Base-by-base conservation (phyloP, 2,888 invertebrate genomes). In the Tiphia femorata region DNA sequence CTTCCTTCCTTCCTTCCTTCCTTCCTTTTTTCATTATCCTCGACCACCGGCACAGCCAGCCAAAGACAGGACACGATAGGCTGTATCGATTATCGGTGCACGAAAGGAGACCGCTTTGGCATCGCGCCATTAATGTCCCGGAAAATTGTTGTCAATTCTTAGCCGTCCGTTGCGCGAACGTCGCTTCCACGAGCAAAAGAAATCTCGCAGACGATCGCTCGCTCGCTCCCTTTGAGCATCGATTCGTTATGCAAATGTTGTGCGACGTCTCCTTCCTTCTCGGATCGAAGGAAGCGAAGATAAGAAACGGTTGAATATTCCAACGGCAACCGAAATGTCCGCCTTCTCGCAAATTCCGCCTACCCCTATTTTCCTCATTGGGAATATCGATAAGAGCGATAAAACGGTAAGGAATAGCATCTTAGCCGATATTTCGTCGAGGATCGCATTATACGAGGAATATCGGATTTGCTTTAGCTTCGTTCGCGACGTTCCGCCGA, bases 21-120 rank as follows among this genome's bases (percentile, higher is more conserved):
- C 33, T 14, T 30, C n/a, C 19, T 17, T 30, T 19, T 47, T 17
- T 52, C 29, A 58, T 50, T 44, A 38, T 30, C 47, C 29, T 19
- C 16, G 4, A 27, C 37, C 7, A 23, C n/a, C 27, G 20, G 27
- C 37, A n/a, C n/a, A n/a, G n/a, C n/a, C 17, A 44, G 54, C 51
- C 55, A 47, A 44, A 44, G 49, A 33, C 30, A 44, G 47, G 33
- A 51, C 57, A 58, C 42, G 64, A 65, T 64, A 54, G 46, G 42
- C 47, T 38, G 47, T 65, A 65, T 64, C 65, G 64, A 64, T 64
- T 64, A 61, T 58, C 57, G 20, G 43, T 50, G 48, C 29, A 40
- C 44, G 41, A 38, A 29, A 49, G 51, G 49, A 42, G 37, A 10
- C 46, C 35, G 17, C 8, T 7, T 42, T 58, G 58, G 64, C 61